Percentiles rank a stretch among this genome's conserved stretches.
Conservation (phyloP, 2,113 vertebrate species). For the Ammodytes marinus region DNA sequence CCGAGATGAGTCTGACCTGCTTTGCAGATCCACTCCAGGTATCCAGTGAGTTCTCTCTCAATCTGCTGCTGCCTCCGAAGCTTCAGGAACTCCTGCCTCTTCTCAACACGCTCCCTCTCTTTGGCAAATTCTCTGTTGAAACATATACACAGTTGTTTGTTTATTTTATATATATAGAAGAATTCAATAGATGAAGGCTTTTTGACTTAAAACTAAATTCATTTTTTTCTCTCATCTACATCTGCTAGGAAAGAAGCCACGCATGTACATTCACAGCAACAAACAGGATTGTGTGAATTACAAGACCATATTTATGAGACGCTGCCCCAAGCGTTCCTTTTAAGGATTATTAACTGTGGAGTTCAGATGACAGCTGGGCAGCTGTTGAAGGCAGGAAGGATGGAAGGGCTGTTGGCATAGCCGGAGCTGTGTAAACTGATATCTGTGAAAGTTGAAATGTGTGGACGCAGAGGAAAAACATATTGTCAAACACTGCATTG, state of each 20-base stretch:
- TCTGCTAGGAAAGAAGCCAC: background rate
- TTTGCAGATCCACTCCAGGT: constrained; percentile 88
- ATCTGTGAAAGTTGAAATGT: constrained; percentile 5
- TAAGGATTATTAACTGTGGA: constrained; percentile 8
- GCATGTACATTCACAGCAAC: background rate
- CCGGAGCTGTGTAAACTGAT: constrained; percentile 1
- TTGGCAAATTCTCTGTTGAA: constrained; percentile 90
- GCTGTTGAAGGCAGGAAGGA: constrained; percentile 6
- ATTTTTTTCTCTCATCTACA: too few species aligned
- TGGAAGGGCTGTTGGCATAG: constrained; percentile 11
- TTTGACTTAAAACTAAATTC: background rate
- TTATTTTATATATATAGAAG: background rate
- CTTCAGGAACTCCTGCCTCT: constrained; percentile 96
- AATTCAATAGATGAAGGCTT: background rate
- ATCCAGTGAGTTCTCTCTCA: constrained; percentile 85
- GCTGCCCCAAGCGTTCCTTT: background rate
- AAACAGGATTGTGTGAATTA: background rate
- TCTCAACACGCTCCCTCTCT: constrained; percentile 96
- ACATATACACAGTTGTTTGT: background rate
- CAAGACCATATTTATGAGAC: background rate
- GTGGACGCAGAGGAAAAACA: background rate
- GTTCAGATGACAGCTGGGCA: constrained; percentile 20
- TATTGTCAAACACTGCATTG: background rate
- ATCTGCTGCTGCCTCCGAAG: constrained; percentile 93
- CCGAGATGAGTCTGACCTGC: constrained; percentile 75